Conservation (phyloP, 37 sponge, comb jelly and placozoan genomes). For the Lycopodina hypogea region DNA sequence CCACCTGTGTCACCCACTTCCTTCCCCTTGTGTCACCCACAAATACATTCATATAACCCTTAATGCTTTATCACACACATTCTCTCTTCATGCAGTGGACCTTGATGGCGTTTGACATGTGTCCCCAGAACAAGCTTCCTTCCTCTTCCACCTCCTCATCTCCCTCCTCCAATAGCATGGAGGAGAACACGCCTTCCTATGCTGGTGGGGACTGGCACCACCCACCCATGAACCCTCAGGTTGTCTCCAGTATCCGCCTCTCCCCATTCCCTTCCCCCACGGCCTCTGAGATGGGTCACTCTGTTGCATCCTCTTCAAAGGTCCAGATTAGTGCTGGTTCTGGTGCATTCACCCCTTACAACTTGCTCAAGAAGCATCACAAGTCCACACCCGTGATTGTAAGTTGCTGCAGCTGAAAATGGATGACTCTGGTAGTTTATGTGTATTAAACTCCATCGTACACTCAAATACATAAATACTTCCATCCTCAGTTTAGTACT, state of each 20-base stretch:
- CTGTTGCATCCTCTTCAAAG: not conserved
- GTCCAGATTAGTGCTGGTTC: not conserved
- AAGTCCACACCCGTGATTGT: not conserved
- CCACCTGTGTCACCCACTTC: too few species aligned
- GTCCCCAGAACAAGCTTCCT: not conserved
- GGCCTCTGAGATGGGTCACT: not conserved
- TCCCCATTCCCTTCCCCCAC: slow-evolving; percentile 46
- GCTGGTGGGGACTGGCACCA: not conserved
- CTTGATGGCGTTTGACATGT: slow-evolving; percentile 15
- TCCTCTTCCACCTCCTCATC: not conserved
- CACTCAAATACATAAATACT: too few species aligned
- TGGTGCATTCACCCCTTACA: slow-evolving; percentile 48
- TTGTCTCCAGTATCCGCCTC: slow-evolving; percentile 15
- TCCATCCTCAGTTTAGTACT: too few species aligned
- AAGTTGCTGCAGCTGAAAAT: not conserved
- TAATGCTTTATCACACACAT: too few species aligned
- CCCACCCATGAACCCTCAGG: not conserved
- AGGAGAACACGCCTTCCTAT: not conserved
- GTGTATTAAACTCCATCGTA: too few species aligned
- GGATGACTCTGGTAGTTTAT: too few species aligned
- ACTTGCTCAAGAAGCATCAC: not conserved
- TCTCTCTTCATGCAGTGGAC: slow-evolving; percentile 41
- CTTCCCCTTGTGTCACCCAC: too few species aligned
- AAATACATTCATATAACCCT: too few species aligned
- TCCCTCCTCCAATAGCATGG: not conserved